Percentiles rank a stretch among this genome's conserved stretches.
Evolutionary conservation across 1,140 invertebrate genomes (phyloP).

Genomic region (Drosophila rhopaloa): DNA sequence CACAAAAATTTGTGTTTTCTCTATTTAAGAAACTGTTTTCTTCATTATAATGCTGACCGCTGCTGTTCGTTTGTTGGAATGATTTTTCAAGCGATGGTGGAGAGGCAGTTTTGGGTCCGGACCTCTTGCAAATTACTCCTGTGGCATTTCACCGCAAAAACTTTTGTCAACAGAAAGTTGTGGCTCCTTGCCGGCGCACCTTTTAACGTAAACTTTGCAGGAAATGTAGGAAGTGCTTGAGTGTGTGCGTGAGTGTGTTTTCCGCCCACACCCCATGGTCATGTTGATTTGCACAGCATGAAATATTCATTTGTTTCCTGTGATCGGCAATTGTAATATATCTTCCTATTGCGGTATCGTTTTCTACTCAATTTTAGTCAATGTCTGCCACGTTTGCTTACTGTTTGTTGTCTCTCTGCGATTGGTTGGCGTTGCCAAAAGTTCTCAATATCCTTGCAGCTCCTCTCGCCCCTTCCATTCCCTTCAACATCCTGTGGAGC

Average conservation of each 20-base stretch:
- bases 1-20: no score
- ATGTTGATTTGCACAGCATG: conserved; percentile 80
- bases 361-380: conserved; percentile 82
- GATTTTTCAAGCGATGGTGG: conserved; percentile 7
- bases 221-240: conserved; percentile 50
- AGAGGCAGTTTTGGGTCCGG: conserved; percentile 17
- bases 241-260: conserved; percentile 15
- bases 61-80: conserved; percentile 38
- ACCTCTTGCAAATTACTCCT: conserved; percentile 78
- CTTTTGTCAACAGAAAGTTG: conserved; percentile 83
- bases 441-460: conserved; percentile 40
- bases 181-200: conserved; percentile 58
- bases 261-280: conserved; percentile 7
- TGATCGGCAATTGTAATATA: conserved; percentile 83
- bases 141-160: conserved; percentile 82
- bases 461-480: conserved; percentile 2
- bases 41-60: background rate
- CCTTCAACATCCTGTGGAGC: background rate
- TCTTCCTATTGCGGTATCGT: conserved; percentile 78
- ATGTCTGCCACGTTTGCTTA: conserved; percentile 66
- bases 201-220: conserved; percentile 68
- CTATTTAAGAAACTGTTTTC: no score
- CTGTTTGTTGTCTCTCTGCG: conserved; percentile 50
- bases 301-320: conserved; percentile 83
- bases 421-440: conserved; percentile 63